Evolutionary conservation across 2,888 invertebrate species (phyloP).

Genomic region (Caenorhabditis sp.): DNA sequence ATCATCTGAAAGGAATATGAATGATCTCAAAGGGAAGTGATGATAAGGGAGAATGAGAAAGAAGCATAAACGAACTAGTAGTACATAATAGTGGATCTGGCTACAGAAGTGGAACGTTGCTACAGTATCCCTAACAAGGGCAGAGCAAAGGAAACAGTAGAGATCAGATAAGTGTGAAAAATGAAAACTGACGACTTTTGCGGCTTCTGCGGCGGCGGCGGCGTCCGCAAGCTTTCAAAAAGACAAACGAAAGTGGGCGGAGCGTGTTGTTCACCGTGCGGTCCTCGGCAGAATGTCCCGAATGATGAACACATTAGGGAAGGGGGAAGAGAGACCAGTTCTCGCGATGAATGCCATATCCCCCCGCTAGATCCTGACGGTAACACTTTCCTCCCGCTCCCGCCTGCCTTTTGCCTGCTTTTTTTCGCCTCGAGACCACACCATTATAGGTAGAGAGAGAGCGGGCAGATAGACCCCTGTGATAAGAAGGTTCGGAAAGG

Average conservation of each 20-base stretch:
- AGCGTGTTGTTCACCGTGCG: too few relatives aligned
- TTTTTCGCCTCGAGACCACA: background rate
- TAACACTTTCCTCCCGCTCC: slow-evolving; percentile 1
- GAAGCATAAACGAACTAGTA: background rate
- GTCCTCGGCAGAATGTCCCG: slow-evolving; percentile 2
- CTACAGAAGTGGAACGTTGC: slow-evolving; percentile 19
- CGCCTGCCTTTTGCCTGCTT: background rate
- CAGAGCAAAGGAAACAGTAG: too few relatives aligned
- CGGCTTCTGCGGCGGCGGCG: too few relatives aligned
- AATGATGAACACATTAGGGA: slow-evolving; percentile 34
- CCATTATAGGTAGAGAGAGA: background rate
- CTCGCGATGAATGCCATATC: background rate
- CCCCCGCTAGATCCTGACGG: slow-evolving; percentile 6
- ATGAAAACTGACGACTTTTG: too few relatives aligned
- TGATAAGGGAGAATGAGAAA: background rate
- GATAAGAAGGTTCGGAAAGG: slow-evolving; percentile 2
- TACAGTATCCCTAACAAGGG: too few relatives aligned
- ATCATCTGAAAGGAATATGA: slow-evolving; percentile 1
- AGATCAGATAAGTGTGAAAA: too few relatives aligned
- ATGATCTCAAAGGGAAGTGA: background rate
- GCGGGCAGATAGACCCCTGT: background rate
- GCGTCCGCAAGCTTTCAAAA: background rate
- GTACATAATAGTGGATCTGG: too few relatives aligned
- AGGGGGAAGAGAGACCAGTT: slow-evolving; percentile 14
- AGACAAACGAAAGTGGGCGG: background rate